Evolutionary conservation across 1,140 invertebrate species (phyloP).

Genomic region (Anastatus disparis): DNA sequence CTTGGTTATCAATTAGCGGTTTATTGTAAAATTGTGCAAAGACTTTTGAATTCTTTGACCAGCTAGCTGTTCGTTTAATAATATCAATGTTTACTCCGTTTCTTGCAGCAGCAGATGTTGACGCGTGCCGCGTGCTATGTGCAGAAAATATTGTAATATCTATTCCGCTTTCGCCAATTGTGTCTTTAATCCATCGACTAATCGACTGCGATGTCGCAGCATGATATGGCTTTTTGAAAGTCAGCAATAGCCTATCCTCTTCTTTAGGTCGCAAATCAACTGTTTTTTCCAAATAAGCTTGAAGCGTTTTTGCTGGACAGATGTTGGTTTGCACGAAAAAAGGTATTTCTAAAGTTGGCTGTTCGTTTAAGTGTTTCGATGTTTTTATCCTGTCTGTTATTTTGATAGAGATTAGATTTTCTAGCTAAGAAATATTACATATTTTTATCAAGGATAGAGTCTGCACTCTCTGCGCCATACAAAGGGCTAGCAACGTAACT

Average conservation of each 20-base stretch:
- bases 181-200: constrained; percentile 47
- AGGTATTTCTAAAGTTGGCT: constrained; percentile 2
- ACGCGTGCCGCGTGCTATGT: constrained; percentile 47
- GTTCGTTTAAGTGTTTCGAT: not conserved
- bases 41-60: constrained; percentile 4
- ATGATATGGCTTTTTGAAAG: constrained; percentile 41
- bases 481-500: not conserved
- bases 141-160: constrained; percentile 41
- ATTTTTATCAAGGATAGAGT: not conserved
- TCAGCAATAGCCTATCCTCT: constrained; percentile 35
- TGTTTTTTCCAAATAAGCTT: constrained; percentile 9
- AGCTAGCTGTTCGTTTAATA: constrained; percentile 47
- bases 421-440: not conserved
- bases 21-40: not conserved
- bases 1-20: not conserved
- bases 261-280: not conserved
- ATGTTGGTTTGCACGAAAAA: not conserved
- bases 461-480: not conserved
- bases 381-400: not conserved
- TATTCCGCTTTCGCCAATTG: constrained; percentile 41
- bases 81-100: constrained; percentile 46
- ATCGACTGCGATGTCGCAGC: constrained; percentile 45
- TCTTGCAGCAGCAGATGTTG: constrained; percentile 43
- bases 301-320: constrained; percentile 4
- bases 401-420: not conserved